These are phyloP conservation scores for Diabrotica virgifera DNA, from an alignment of 1,140 invertebrate genomes.

Conservation along the genomic window DNA sequence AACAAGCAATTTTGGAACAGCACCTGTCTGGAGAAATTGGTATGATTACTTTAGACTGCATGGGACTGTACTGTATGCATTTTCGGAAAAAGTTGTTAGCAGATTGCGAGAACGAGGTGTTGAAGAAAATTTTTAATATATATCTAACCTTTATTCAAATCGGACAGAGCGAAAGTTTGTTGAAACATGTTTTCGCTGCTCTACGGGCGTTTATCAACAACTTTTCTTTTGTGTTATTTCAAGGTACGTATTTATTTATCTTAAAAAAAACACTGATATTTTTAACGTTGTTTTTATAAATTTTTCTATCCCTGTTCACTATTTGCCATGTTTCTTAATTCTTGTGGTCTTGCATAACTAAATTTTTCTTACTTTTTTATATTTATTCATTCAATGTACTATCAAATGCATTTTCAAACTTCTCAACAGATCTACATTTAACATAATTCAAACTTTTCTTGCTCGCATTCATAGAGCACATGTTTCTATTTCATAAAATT, in stretches of 20 bases:
- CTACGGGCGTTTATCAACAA: constrained; percentile 89
- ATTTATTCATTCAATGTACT: too few relatives aligned
- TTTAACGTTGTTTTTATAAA: too few relatives aligned
- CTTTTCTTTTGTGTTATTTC: constrained; percentile 76
- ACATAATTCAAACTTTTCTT: too few relatives aligned
- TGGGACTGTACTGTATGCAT: constrained; percentile 81
- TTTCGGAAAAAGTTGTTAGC: constrained; percentile 65
- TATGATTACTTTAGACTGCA: constrained; percentile 78
- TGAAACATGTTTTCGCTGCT: constrained; percentile 88
- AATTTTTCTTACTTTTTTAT: too few relatives aligned
- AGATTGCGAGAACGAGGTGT: constrained; percentile 72
- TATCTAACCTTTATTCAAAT: constrained; percentile 84
- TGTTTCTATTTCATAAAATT: constrained; percentile 11
- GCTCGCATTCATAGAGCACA: neutral
- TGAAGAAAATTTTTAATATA: constrained; percentile 75
- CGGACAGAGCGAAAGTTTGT: constrained; percentile 85
- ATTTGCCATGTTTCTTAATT: too few relatives aligned
- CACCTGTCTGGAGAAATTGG: constrained; percentile 90
- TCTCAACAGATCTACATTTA: too few relatives aligned
- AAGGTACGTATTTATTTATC: constrained; percentile 56
- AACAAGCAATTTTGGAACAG: constrained; percentile 73
- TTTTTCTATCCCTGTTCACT: too few relatives aligned
- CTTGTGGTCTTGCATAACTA: too few relatives aligned
- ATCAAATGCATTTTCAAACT: too few relatives aligned
- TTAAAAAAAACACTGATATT: neutral